Evolutionary conservation across 92 coral and sea anemone genomes (phyloP).

Genomic region (Parazoanthus atlanticus): DNA sequence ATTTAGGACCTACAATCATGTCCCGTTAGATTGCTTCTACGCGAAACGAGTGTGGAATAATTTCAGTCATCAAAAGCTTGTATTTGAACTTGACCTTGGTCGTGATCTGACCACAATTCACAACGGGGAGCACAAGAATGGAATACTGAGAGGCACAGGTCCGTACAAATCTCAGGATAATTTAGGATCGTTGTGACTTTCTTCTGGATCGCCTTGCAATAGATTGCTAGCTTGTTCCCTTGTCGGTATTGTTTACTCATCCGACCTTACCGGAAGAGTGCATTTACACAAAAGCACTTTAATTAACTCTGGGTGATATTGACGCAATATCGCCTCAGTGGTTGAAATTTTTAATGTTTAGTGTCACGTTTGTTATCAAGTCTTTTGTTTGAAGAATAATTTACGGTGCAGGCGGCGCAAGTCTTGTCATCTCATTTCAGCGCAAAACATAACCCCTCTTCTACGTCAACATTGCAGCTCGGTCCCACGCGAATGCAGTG

Average conservation of each 20-base stretch:
- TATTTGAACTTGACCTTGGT: not conserved
- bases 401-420: not conserved
- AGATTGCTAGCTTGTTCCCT: too few species aligned
- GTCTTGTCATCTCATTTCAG: conserved; percentile 31
- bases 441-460: not conserved
- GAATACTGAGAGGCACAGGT: not conserved
- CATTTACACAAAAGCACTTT: not conserved
- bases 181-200: too few species aligned
- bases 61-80: not conserved
- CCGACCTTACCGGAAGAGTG: not conserved
- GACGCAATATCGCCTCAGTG: conserved; percentile 15
- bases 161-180: not conserved
- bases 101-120: not conserved
- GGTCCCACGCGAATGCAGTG: not conserved
- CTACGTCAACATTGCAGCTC: not conserved
- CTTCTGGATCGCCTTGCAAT: not conserved
- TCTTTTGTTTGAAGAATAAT: not conserved
- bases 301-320: conserved; percentile 1
- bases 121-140: not conserved
- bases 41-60: not conserved
- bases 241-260: not conserved
- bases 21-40: not conserved
- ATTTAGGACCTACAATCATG: not conserved
- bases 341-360: not conserved
- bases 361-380: not conserved